Percentiles rank a stretch among this genome's conserved stretches.
Conservation (phyloP, 2,797 vertebrate species). For the Meriones psammophilus region DNA sequence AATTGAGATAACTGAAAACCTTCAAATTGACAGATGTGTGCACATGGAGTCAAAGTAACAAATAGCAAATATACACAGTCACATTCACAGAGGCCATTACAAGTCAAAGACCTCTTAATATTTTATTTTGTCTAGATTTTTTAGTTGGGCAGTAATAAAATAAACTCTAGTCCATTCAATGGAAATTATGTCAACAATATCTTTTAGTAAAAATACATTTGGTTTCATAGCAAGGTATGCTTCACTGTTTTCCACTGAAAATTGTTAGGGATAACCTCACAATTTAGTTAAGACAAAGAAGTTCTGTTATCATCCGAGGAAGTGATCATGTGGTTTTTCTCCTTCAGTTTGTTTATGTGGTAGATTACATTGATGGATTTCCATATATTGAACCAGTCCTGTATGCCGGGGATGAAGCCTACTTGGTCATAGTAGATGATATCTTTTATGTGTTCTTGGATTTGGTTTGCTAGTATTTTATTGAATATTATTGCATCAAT, state of each 20-base stretch:
- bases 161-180: not conserved
- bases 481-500: too few species aligned
- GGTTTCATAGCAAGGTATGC: slow-evolving; percentile 9
- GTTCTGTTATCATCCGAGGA: too few species aligned
- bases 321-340: too few species aligned
- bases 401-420: too few species aligned
- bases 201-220: slow-evolving; percentile 31
- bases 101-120: not conserved
- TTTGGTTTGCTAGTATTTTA: too few species aligned
- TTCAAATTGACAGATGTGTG: too few species aligned
- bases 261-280: not conserved
- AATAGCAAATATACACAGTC: not conserved
- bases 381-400: too few species aligned
- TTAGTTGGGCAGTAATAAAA: not conserved
- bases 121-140: not conserved
- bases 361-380: too few species aligned
- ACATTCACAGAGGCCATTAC: not conserved
- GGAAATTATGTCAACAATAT: not conserved
- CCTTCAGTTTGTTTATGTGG: too few species aligned
- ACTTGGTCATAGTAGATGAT: too few species aligned
- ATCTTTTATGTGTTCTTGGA: too few species aligned
- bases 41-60: not conserved
- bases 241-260: not conserved
- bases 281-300: not conserved
- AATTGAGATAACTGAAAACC: not conserved